Conservation (phyloP, 2,797 vertebrate species). For the Sphenodon punctatus region DNA sequence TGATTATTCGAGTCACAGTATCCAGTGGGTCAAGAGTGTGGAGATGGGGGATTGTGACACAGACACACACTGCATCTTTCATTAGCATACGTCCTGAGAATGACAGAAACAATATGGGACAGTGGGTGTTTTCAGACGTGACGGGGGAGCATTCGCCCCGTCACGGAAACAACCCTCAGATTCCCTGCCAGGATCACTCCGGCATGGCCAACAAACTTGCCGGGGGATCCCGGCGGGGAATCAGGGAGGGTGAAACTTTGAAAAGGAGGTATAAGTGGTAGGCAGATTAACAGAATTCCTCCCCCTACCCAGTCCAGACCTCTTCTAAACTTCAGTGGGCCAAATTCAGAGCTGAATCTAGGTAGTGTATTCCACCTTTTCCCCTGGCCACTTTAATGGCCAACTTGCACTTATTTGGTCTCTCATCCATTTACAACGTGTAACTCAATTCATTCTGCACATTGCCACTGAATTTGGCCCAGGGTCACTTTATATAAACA, state of each 20-base stretch:
- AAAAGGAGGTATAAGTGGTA: constrained; percentile 20
- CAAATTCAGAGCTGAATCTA: background rate
- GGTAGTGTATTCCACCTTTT: background rate
- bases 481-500: background rate
- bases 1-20: constrained; percentile 6
- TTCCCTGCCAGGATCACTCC: no score
- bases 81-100: background rate
- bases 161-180: no score
- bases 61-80: constrained; percentile 31
- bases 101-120: constrained; percentile 27
- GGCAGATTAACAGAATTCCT: background rate
- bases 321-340: background rate
- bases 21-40: background rate
- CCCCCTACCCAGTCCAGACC: background rate
- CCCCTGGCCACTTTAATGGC: background rate
- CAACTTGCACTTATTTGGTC: background rate
- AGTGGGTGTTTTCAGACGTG: no score
- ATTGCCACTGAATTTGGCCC: background rate
- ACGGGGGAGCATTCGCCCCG: no score
- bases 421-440: background rate
- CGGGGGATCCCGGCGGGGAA: no score
- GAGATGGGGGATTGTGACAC: background rate
- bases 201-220: no score
- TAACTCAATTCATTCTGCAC: background rate
- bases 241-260: constrained; percentile 24